Evolutionary conservation across 2,797 vertebrate genomes (phyloP), one percentile per base, ranked within the genome.

Genomic region (Cossypha niveicapilla): DNA sequence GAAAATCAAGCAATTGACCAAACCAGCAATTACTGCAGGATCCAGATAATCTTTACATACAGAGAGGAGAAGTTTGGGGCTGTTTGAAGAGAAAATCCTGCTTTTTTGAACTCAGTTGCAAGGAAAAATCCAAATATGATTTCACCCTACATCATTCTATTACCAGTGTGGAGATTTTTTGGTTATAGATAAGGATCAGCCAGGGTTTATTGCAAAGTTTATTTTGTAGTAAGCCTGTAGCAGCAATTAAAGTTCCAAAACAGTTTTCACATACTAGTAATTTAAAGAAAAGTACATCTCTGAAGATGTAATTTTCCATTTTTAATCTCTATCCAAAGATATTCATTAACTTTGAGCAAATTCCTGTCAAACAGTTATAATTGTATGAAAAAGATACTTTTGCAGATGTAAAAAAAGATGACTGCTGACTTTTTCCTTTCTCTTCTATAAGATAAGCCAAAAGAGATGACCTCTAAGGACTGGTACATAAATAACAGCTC

Each of bases 201-300:
- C 79, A 94, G 78, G 68, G 94, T 95, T 96, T 96, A 94, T 95
- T 92, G 68, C 75, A 67, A 96, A 96, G 96, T 96, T 95, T 89
- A 92, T 94, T 95, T 95, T 89, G 81, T 94, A 94, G 95, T 90
- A 94, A 86, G 84, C 32, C 78, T 71, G 84, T 95, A 95, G 95
- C 94, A 93, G 81, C 72, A 96, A 96, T 96, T 96, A 95, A 94
- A 93, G 96, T 96, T 94, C 96, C 95, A 96, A 96, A 96, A 96
- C 91, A 94, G 96, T 96, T 94, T 96, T 96, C 94, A 96, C 92
- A 96, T 92, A 95, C 95, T 94, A 96, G 96, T 95, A 96, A 96
- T 96, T 96, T 96, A 92, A 96, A 96, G 95, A 94, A 96, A 96
- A 96, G 94, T 96, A 96, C 87, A 96, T 96, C 96, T 96, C 87